Evolutionary conservation across 2,113 vertebrate species (phyloP).

Genomic region (Ptilonorhynchus violaceus): DNA sequence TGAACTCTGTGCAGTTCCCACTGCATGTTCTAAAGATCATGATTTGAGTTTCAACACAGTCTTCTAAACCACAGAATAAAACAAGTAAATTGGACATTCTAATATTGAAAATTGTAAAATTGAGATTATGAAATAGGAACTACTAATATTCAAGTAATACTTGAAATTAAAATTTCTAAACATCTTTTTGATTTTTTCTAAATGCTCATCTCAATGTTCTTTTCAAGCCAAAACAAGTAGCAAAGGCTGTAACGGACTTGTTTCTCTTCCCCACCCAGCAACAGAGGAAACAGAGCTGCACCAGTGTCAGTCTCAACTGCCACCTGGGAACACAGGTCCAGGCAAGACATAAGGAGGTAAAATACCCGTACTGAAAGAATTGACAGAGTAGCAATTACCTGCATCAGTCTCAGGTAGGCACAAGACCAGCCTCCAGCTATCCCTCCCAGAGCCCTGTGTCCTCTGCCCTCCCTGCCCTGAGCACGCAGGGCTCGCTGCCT

Average conservation of each 20-base stretch:
- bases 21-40: neutral
- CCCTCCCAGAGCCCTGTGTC: neutral
- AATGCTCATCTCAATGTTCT: neutral
- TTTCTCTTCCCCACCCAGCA: neutral
- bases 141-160: neutral
- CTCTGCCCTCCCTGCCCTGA: neutral
- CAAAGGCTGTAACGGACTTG: neutral
- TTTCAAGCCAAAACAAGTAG: neutral
- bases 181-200: neutral
- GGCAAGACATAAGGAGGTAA: neutral
- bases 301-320: neutral
- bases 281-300: neutral
- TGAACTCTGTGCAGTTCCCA: neutral
- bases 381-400: neutral
- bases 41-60: neutral
- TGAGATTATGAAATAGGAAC: neutral
- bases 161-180: neutral
- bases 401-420: neutral
- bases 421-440: neutral
- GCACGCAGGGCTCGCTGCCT: neutral
- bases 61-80: neutral
- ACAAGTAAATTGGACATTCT: neutral
- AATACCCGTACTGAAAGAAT: neutral
- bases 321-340: neutral
- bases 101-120: neutral